Base-by-base conservation (phyloP, 2,888 invertebrate genomes). In the Oxytorus armatus region DNA sequence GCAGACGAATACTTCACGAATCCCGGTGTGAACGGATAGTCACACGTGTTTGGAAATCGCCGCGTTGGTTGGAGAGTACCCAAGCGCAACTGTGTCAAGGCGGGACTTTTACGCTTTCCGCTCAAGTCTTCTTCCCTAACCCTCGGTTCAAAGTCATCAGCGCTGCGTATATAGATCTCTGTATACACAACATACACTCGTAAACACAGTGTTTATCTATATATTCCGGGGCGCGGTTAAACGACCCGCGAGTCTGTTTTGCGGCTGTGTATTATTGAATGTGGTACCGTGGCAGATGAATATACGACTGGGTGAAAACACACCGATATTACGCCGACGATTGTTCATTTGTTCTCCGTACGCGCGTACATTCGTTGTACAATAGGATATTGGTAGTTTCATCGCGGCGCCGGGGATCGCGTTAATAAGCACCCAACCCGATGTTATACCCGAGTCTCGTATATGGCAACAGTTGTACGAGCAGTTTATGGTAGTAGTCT, bases 61-160 rank as follows among this genome's bases (percentile, higher is more conserved):
- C 10, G 23, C 36, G 59, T 8, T 66, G 68, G 77, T 85, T 84
- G 82, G 83, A 82, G 81, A 55, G 82, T 70, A 61, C 83, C 83
- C 83, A 81, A 82, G 77, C 82, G 39, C 23, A 16, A 83, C 78
- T 83, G 75, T 86, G 86, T 85, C 86, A 86, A 86, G 86, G 85
- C 82, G 85, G 82, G 81, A 66, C 72, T 83, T 85, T 84, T 81
- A 79, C 77, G 78, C 68, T 79, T 78, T 51, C 66, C 69, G 59
- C 55, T 21, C 61, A 72, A 72, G 65, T 72, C 47, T 66, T 59
- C 74, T 82, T 81, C 77, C 74, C 82, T 78, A 77, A 68, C 76
- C 80, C 80, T 78, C 77, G 76, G 81, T 85, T 83, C 83, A 83
- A 84, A 83, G 83, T 82, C 83, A 82, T 61, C 77, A 42, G 18